These are phyloP conservation scores for Cygnus buccinator DNA, from an alignment of 2,113 vertebrate genomes.

Conservation along the genomic window DNA sequence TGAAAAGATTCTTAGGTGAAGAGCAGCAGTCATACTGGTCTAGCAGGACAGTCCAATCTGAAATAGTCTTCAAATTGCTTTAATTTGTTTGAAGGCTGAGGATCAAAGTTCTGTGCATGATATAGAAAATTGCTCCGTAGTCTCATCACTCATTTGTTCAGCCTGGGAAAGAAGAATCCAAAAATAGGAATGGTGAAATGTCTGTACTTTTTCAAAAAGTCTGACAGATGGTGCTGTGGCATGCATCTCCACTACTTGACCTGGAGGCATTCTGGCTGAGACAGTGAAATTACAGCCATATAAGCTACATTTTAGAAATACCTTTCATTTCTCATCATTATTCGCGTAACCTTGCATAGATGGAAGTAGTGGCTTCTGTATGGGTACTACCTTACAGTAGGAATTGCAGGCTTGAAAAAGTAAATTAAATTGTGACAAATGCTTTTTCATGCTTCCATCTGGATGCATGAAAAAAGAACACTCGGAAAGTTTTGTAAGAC, in stretches of 20 bases:
- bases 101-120: neutral
- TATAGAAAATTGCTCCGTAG: neutral
- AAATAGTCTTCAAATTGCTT: neutral
- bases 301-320: neutral
- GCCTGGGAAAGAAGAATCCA: neutral
- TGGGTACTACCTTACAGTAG: neutral
- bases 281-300: neutral
- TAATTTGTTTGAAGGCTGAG: neutral
- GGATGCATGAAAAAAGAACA: neutral
- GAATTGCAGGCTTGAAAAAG: neutral
- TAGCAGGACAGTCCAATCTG: neutral
- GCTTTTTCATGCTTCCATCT: neutral
- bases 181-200: accelerated
- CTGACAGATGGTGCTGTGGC: neutral
- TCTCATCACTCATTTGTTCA: neutral
- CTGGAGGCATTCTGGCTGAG: neutral
- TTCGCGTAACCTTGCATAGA: neutral
- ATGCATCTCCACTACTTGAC: neutral
- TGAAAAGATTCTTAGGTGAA: neutral
- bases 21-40: neutral
- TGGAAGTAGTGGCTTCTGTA: neutral
- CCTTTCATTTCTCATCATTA: neutral
- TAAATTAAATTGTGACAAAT: neutral
- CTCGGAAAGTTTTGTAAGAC: neutral
- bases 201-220: neutral